Percentiles rank a stretch among this genome's conserved stretches.
Evolutionary conservation across 53 echinoderm and acorn worm species (phyloP).

Genomic region (Luidia sarsii): DNA sequence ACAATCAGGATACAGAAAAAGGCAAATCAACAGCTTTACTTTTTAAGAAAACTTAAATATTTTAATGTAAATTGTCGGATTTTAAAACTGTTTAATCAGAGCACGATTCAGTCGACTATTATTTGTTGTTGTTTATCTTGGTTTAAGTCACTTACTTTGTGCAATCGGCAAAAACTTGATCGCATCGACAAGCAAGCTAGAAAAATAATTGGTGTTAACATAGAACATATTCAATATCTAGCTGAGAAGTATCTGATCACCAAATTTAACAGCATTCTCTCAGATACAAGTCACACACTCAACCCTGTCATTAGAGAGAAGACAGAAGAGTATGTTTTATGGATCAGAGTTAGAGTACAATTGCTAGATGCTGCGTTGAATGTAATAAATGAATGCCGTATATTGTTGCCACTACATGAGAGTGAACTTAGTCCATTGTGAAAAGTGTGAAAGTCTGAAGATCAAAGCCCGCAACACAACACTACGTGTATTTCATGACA

Average conservation of each 20-base stretch:
- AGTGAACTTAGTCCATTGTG: too few relatives aligned
- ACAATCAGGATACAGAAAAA: not conserved
- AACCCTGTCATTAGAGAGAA: not conserved
- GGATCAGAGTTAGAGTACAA: too few relatives aligned
- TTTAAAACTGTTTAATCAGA: conserved; percentile 12
- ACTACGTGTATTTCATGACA: too few relatives aligned
- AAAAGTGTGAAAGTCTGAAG: too few relatives aligned
- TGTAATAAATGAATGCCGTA: too few relatives aligned
- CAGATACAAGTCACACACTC: not conserved
- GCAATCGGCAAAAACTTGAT: not conserved
- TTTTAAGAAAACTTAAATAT: not conserved
- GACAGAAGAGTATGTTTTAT: too few relatives aligned
- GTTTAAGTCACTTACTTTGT: conserved; percentile 6
- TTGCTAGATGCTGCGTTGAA: too few relatives aligned
- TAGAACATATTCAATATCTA: not conserved
- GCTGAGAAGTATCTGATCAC: not conserved
- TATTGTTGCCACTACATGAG: too few relatives aligned
- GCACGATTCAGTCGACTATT: not conserved
- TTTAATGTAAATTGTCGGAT: not conserved
- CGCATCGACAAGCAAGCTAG: not conserved
- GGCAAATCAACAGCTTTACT: not conserved
- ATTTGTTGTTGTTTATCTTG: not conserved
- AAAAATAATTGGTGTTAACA: not conserved
- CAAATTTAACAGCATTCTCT: not conserved
- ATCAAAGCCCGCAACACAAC: too few relatives aligned